phyloP scores from a whole-genome alignment of 2,797 vertebrate species.

The Sebastes miniatus region DNA sequence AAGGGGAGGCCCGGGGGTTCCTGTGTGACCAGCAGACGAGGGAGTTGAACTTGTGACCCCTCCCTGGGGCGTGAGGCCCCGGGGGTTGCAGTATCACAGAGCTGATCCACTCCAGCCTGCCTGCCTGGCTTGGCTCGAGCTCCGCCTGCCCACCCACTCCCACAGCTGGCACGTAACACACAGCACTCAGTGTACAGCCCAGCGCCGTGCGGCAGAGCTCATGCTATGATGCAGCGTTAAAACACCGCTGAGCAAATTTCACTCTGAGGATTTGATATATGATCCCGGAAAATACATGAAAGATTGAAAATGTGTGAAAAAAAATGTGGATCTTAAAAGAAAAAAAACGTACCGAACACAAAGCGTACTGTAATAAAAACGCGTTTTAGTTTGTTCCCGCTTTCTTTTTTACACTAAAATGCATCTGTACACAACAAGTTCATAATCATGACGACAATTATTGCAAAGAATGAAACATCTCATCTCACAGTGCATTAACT shows the following conservation, averaged over 20 bases:
- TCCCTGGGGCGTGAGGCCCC: slow-evolving; percentile 74
- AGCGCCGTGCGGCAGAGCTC: slow-evolving; percentile 40
- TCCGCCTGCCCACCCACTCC: slow-evolving; percentile 59
- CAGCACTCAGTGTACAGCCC: slow-evolving; percentile 60
- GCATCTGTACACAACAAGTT: not conserved
- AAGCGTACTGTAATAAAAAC: not conserved
- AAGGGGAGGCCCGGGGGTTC: slow-evolving; percentile 64
- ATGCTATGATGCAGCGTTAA: slow-evolving; percentile 42
- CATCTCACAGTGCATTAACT: not conserved
- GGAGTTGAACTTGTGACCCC: slow-evolving; percentile 83
- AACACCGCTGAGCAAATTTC: slow-evolving; percentile 4
- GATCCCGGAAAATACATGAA: not conserved
- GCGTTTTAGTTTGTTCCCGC: not conserved
- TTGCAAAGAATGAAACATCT: not conserved
- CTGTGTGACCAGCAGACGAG: slow-evolving; percentile 77
- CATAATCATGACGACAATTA: not conserved
- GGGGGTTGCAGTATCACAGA: slow-evolving; percentile 75
- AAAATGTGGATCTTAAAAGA: not conserved
- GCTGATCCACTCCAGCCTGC: slow-evolving; percentile 80
- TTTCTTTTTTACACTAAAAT: not conserved
- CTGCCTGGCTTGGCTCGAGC: slow-evolving; percentile 55
- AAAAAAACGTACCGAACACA: not conserved
- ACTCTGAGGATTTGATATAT: slow-evolving; percentile 6
- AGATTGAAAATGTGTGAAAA: not conserved
- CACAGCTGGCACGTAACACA: slow-evolving; percentile 72